Conservation (phyloP, 2,888 invertebrate species). For the Agrotis puta region DNA sequence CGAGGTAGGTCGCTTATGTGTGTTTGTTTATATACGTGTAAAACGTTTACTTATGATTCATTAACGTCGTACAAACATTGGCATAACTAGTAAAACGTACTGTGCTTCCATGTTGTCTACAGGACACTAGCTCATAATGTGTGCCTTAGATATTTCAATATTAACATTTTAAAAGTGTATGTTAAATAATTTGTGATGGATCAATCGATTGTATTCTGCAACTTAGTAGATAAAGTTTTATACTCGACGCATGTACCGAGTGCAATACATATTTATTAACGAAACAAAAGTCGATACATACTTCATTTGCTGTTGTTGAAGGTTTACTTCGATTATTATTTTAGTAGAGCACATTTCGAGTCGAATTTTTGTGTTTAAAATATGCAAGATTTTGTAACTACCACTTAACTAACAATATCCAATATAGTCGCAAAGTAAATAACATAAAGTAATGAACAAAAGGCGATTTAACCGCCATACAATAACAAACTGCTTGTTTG, state of each 20-base stretch:
- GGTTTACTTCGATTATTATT: constrained; percentile 63
- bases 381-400: constrained; percentile 72
- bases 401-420: constrained; percentile 82
- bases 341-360: constrained; percentile 64
- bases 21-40: constrained; percentile 87
- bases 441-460: constrained; percentile 76
- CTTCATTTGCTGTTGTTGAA: constrained; percentile 61
- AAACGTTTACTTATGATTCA: constrained; percentile 81
- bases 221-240: constrained; percentile 63
- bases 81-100: constrained; percentile 61
- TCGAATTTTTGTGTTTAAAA: constrained; percentile 67
- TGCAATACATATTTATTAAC: constrained; percentile 88
- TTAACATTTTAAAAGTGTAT: constrained; percentile 71
- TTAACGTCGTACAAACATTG: constrained; percentile 64
- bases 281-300: constrained; percentile 61
- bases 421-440: constrained; percentile 78
- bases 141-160: constrained; percentile 81
- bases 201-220: constrained; percentile 53
- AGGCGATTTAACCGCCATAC: constrained; percentile 75
- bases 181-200: constrained; percentile 53
- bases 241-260: constrained; percentile 75
- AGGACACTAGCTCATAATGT: constrained; percentile 78
- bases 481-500: constrained; percentile 68
- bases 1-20: constrained; percentile 88
- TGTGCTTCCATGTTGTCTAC: constrained; percentile 77